These are phyloP conservation scores for Mesocentrotus franciscanus DNA, from an alignment of 53 echinoderm and acorn worm species.

Conservation along the genomic window DNA sequence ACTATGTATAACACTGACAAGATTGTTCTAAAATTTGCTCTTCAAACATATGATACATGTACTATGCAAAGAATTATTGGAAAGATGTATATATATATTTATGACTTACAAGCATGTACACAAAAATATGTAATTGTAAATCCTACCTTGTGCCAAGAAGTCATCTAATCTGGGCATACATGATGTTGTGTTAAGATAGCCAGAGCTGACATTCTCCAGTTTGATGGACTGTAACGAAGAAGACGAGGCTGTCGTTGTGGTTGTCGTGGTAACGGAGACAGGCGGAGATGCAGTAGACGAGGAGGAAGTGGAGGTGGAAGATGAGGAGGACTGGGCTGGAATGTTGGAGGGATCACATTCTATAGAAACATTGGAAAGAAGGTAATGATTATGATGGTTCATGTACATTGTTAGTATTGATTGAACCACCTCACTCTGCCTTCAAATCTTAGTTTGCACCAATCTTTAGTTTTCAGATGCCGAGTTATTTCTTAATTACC, in stretches of 20 bases:
- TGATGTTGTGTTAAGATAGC: constrained; percentile 53
- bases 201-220: constrained; percentile 71
- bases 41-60: too few species aligned
- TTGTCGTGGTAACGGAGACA: constrained; percentile 68
- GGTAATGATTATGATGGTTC: not conserved
- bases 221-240: constrained; percentile 70
- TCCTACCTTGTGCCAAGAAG: constrained; percentile 81
- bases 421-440: not conserved
- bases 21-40: too few species aligned
- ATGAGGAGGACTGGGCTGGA: constrained; percentile 56
- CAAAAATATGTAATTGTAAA: not conserved
- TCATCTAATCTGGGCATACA: constrained; percentile 92
- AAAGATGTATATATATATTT: too few species aligned
- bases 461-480: too few species aligned
- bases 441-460: not conserved
- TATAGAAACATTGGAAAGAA: constrained; percentile 49
- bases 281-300: constrained; percentile 49
- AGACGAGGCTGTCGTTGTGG: constrained; percentile 43
- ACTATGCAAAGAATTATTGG: too few species aligned
- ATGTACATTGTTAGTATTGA: not conserved
- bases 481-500: too few species aligned
- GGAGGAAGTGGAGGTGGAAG: constrained; percentile 75
- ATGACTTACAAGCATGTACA: too few species aligned
- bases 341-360: constrained; percentile 74
- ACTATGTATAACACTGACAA: too few species aligned